phyloP scores from a whole-genome alignment of 2,888 invertebrate genomes.

The Papilio gigon region DNA sequence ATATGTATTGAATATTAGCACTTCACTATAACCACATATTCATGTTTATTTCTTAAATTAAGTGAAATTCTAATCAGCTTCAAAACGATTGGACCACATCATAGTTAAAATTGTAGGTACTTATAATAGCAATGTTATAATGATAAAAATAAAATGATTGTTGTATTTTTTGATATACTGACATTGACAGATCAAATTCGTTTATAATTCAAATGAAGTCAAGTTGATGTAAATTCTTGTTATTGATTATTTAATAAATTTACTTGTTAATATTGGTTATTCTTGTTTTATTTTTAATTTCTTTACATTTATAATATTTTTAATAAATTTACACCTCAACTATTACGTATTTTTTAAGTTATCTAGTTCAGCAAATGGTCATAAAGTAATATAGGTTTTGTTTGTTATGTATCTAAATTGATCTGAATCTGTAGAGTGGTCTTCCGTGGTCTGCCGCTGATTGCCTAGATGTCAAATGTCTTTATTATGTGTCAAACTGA shows the following conservation, averaged over 20 bases:
- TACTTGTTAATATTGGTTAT: background rate
- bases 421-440: too few relatives aligned
- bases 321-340: too few relatives aligned
- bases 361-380: too few relatives aligned
- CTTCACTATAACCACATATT: constrained; percentile 38
- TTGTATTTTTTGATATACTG: background rate
- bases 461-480: too few relatives aligned
- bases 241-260: background rate
- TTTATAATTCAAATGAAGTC: background rate
- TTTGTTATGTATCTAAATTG: too few relatives aligned
- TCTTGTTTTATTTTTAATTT: background rate
- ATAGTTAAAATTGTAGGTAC: constrained; percentile 51
- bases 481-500: too few relatives aligned
- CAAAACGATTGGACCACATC: constrained; percentile 81
- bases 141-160: constrained; percentile 32
- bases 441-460: too few relatives aligned
- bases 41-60: constrained; percentile 27
- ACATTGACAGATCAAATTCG: constrained; percentile 4
- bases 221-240: background rate
- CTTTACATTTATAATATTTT: background rate
- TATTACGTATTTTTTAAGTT: too few relatives aligned
- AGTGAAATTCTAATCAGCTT: constrained; percentile 39
- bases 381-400: too few relatives aligned
- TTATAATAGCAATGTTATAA: constrained; percentile 36
- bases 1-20: constrained; percentile 15